Percentiles rank a stretch among this genome's conserved stretches.
These are phyloP conservation scores for Lophotis ruficrista DNA, from an alignment of 2,113 vertebrate species.

Conservation along the genomic window DNA sequence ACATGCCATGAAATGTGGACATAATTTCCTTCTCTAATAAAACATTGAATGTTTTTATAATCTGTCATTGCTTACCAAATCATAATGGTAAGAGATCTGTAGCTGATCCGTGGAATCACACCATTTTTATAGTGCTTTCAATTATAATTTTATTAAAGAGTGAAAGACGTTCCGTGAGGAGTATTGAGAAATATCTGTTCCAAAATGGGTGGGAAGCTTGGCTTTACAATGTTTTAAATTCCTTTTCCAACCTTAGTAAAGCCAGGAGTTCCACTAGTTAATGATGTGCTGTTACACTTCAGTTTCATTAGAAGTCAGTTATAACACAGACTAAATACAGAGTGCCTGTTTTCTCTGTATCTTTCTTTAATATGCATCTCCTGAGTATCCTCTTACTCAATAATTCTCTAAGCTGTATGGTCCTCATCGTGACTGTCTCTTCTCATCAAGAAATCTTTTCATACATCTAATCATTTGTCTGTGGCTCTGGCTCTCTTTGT, in stretches of 20 bases:
- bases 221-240: neutral
- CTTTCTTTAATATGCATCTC: neutral
- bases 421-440: neutral
- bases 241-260: neutral
- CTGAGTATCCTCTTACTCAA: neutral
- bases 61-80: neutral
- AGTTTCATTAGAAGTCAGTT: neutral
- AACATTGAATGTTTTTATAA: slow-evolving; percentile 22
- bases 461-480: neutral
- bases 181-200: neutral
- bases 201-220: neutral
- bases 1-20: neutral
- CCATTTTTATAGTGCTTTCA: slow-evolving; percentile 5
- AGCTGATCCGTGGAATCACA: slow-evolving; percentile 1
- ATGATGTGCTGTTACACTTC: neutral
- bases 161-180: neutral
- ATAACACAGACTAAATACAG: neutral
- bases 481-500: neutral
- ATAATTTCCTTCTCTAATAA: slow-evolving; percentile 22
- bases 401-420: neutral
- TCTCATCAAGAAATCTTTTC: neutral
- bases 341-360: neutral
- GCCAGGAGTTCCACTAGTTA: neutral
- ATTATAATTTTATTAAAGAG: slow-evolving; percentile 26
- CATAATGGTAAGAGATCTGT: neutral